Conservation (phyloP, 2,113 vertebrate genomes). For the Stomatorhinus ivindoensis region DNA sequence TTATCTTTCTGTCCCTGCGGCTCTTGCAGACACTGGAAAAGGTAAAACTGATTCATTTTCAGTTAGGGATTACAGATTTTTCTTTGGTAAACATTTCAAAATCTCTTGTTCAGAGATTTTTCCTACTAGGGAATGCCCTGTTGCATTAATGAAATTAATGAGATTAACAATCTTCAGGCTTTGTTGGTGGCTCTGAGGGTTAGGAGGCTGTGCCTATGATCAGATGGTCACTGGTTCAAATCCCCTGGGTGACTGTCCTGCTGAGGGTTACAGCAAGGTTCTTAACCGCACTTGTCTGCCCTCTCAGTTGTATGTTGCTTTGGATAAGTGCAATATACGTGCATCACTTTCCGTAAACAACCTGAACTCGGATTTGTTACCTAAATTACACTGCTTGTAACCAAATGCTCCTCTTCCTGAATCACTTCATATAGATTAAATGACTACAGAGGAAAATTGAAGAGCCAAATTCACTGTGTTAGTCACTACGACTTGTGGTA, state of each 20-base stretch:
- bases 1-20: not conserved
- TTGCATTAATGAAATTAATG: not conserved
- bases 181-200: not conserved
- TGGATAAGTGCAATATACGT: not conserved
- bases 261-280: not conserved
- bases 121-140: not conserved
- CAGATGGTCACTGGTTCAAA: not conserved
- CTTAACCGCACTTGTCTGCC: not conserved
- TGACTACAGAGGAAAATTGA: not conserved
- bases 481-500: not conserved
- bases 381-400: not conserved
- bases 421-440: not conserved
- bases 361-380: not conserved
- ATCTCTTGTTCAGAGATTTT: not conserved
- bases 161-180: not conserved
- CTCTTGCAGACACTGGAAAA: not conserved
- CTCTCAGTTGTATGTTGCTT: not conserved
- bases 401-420: not conserved
- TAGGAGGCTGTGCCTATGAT: not conserved
- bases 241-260: not conserved
- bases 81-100: not conserved
- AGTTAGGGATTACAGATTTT: not conserved
- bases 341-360: not conserved
- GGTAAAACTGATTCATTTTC: not conserved
- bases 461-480: not conserved